phyloP scores from a whole-genome alignment of 2,113 vertebrate species.

The Alouatta palliata region DNA sequence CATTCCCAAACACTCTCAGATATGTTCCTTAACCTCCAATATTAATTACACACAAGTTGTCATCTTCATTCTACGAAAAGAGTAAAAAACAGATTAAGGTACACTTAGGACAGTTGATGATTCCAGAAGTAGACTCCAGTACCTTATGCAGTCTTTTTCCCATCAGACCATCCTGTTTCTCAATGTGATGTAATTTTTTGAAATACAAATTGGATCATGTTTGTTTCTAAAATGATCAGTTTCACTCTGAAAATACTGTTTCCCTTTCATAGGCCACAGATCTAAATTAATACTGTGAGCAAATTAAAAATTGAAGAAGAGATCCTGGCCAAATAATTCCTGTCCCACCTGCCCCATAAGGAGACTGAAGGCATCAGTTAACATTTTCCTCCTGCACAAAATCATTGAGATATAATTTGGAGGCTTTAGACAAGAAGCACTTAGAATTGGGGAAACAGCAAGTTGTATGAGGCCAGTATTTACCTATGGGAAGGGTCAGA shows the following conservation, averaged over 20 bases:
- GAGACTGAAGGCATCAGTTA: background rate
- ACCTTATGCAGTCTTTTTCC: background rate
- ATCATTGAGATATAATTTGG: background rate
- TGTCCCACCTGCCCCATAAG: background rate
- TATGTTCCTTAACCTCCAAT: background rate
- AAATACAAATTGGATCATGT: background rate
- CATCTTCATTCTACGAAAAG: background rate
- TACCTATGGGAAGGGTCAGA: background rate
- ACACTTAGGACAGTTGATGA: no score
- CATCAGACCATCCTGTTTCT: background rate
- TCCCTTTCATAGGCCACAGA: background rate
- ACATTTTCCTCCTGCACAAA: slow-evolving; percentile 19
- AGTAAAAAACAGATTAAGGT: background rate
- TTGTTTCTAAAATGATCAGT: background rate
- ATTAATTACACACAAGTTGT: background rate
- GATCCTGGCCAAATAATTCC: background rate
- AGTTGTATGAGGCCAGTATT: background rate
- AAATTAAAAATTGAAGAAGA: slow-evolving; percentile 13
- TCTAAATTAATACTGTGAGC: background rate
- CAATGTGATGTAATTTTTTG: background rate
- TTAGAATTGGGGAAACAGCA: background rate
- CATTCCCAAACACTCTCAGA: background rate
- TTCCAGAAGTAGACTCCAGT: background rate
- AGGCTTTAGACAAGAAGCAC: background rate
- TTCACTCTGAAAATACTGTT: background rate